These are phyloP conservation scores for Tringa solitaria DNA, from an alignment of 2,113 vertebrate species.

Conservation along the genomic window DNA sequence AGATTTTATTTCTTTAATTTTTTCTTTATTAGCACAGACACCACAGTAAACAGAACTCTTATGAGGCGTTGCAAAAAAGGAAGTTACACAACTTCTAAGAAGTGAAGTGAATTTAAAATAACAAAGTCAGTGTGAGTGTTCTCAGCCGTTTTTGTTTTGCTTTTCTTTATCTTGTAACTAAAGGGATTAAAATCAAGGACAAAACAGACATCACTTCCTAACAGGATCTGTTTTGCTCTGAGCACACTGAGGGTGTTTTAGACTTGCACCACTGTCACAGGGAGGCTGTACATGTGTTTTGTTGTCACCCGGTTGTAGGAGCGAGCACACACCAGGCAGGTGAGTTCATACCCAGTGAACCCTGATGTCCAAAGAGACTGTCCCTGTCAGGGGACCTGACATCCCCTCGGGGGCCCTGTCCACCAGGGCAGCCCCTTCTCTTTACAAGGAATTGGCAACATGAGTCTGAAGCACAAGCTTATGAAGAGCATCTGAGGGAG, in stretches of 20 bases:
- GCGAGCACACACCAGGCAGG: not conserved
- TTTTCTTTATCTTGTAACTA: not conserved
- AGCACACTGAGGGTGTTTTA: not conserved
- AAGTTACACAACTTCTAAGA: slow-evolving; percentile 45
- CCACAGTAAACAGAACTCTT: not conserved
- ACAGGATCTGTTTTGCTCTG: not conserved
- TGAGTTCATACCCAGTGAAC: not conserved
- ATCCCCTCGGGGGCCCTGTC: rapidly evolving
- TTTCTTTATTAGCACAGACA: not conserved
- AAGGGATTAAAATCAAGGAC: slow-evolving; percentile 2
- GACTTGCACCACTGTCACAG: rapidly evolving
- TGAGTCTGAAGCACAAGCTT: not conserved
- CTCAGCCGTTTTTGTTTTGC: not conserved
- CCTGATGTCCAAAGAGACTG: not conserved
- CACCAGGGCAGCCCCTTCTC: not conserved
- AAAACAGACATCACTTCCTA: not conserved
- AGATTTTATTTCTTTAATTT: not conserved
- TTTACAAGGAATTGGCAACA: not conserved
- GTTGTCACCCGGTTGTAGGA: not conserved
- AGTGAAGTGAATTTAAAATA: not conserved
- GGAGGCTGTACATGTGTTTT: rapidly evolving
- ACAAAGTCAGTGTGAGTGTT: not conserved
- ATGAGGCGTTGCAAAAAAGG: not conserved
- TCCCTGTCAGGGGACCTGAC: not conserved
- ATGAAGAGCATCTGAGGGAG: not conserved